phyloP scores from a whole-genome alignment of 2,888 invertebrate genomes.

The Brachyptera putata region DNA sequence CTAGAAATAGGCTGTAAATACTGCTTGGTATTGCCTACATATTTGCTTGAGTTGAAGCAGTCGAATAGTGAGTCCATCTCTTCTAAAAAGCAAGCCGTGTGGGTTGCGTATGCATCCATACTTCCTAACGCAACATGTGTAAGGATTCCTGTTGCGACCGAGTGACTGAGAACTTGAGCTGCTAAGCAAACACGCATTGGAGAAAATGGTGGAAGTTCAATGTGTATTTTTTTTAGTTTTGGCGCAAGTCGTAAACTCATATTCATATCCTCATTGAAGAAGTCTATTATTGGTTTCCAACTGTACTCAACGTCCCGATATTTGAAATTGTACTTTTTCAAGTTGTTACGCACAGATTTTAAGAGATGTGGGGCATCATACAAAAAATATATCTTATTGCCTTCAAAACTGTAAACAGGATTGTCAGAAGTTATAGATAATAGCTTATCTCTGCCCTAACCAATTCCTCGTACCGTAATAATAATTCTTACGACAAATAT shows the following conservation, averaged over 20 bases:
- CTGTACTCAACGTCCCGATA: not conserved
- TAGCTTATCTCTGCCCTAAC: too few species aligned
- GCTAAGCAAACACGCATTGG: constrained; percentile 19
- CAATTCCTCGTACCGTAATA: too few species aligned
- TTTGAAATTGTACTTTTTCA: not conserved
- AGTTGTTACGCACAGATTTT: not conserved
- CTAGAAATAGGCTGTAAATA: not conserved
- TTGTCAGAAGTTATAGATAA: not conserved
- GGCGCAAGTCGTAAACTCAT: not conserved
- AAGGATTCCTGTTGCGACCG: constrained; percentile 15
- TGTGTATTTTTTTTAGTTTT: constrained; percentile 8
- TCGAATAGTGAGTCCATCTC: not conserved
- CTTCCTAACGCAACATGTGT: not conserved
- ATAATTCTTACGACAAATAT: too few species aligned
- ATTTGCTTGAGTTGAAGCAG: not conserved
- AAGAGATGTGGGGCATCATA: constrained; percentile 17
- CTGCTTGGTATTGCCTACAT: not conserved
- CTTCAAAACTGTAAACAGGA: constrained; percentile 2
- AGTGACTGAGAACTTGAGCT: constrained; percentile 24
- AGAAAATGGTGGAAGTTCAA: not conserved
- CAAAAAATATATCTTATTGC: not conserved
- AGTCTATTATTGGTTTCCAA: not conserved
- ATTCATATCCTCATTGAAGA: not conserved
- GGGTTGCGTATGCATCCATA: not conserved
- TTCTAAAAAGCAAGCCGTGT: not conserved